phyloP scores from a whole-genome alignment of 2,888 invertebrate genomes.

The Agrotis exclamationis region DNA sequence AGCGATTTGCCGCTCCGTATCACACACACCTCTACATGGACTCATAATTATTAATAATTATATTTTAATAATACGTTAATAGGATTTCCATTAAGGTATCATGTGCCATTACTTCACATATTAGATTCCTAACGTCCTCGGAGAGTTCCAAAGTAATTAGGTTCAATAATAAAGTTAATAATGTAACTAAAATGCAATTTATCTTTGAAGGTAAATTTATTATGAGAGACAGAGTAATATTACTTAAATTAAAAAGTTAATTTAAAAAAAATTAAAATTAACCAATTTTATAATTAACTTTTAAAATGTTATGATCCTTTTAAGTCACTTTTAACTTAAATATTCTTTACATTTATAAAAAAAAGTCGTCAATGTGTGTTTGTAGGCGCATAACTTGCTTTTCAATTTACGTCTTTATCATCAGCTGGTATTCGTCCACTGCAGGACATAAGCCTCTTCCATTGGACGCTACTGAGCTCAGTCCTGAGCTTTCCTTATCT shows the following conservation, averaged over 20 bases:
- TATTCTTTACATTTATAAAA: no score
- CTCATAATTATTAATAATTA: conserved; percentile 17
- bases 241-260: background rate
- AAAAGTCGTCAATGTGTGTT: no score
- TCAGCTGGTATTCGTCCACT: no score
- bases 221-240: background rate
- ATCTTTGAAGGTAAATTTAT: conserved; percentile 35
- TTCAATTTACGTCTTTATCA: no score
- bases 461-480: no score
- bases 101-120: conserved; percentile 6
- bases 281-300: no score
- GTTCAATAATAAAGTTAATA: conserved; percentile 26
- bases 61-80: conserved; percentile 21
- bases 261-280: background rate
- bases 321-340: no score
- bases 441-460: no score
- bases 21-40: background rate
- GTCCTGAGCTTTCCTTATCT: no score
- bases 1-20: background rate
- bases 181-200: conserved; percentile 38
- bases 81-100: conserved; percentile 14
- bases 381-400: no score
- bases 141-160: conserved; percentile 45
- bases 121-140: conserved; percentile 10
- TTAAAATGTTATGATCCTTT: no score